Conservation (phyloP, 1,140 invertebrate genomes). For the Monomorium pharaonis region DNA sequence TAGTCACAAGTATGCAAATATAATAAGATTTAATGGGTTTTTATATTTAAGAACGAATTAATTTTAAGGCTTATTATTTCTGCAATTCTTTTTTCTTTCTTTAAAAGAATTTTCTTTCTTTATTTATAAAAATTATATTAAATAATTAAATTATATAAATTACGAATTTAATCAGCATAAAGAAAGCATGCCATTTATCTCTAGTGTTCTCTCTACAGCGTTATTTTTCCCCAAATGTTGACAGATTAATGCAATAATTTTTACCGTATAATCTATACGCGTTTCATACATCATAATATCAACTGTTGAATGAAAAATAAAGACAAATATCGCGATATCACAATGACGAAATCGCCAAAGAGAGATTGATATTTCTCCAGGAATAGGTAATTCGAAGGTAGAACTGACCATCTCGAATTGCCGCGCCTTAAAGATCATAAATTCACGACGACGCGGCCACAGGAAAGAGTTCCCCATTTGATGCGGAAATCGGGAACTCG, state of each 20-base stretch:
- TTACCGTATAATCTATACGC: not conserved
- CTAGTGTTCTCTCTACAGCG: not conserved
- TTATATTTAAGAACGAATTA: not conserved
- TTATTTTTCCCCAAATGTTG: not conserved
- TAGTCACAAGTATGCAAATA: not conserved
- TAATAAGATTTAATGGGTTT: not conserved
- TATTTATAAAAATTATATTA: not conserved
- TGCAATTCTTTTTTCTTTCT: not conserved
- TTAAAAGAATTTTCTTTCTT: too few relatives aligned
- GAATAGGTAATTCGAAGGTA: conserved; percentile 29
- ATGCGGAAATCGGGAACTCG: conserved; percentile 80
- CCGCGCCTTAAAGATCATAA: conserved; percentile 63
- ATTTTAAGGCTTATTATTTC: not conserved
- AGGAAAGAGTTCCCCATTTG: conserved; percentile 77
- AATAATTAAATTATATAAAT: not conserved
- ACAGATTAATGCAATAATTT: not conserved
- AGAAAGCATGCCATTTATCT: not conserved
- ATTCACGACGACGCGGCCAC: conserved; percentile 59
- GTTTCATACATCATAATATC: not conserved
- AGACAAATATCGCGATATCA: too few relatives aligned
- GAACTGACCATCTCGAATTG: conserved; percentile 26
- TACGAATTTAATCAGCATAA: not conserved
- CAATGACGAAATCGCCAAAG: not conserved
- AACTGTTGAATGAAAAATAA: not conserved
- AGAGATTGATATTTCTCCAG: conserved; percentile 31